Evolutionary conservation across 2,797 vertebrate species (phyloP), one percentile per base, ranked within the genome.

Genomic region (Pelobates cultripes): DNA sequence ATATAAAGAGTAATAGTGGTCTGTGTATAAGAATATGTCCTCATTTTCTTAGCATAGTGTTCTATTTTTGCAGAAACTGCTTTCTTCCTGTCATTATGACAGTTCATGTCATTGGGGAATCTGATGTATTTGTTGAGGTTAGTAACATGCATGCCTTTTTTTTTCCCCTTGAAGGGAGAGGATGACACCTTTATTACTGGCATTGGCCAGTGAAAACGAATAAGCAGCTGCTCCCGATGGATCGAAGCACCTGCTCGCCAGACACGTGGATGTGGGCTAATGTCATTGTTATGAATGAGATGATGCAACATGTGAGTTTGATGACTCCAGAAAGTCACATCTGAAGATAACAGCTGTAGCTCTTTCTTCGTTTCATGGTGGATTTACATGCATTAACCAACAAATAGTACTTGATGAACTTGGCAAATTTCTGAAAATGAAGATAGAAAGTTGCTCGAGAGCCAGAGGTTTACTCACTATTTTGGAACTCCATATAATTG

Each of bases 291-390:
- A 45, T 78, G 47, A 74, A 74, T 63, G 64, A 51, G 67, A 47
- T 83, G 81, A 83, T 78, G 81, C 81, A 83, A 78, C 15, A 5
- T 70, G 64, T 44, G 15, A 3, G 9, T 3, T 7, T 6, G n/a
- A 40, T 60, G 69, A 15, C 45, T 73, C 43, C 75, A 82, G 74
- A 51, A 51, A 51, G 47, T 51, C 47, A 81, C 47, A 10, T 6
- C 47, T 51, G 47, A 51, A 51, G 10, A 51, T 51, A 51, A 51
- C 47, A 51, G 47, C 47, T 51, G 47, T 51, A 51, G 47, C 47
- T 1, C 47, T 51, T 28, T 10, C 47, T 51, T 51, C 47, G 3
- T 5, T 10, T 51, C 47, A 51, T 51, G 10, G 47, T 10, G 10
- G 10, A 10, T 28, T 28, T 28, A 28, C 28, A 28, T 28, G 28